Conservation (phyloP, 2,797 vertebrate genomes). For the Chrysocyon brachyurus region DNA sequence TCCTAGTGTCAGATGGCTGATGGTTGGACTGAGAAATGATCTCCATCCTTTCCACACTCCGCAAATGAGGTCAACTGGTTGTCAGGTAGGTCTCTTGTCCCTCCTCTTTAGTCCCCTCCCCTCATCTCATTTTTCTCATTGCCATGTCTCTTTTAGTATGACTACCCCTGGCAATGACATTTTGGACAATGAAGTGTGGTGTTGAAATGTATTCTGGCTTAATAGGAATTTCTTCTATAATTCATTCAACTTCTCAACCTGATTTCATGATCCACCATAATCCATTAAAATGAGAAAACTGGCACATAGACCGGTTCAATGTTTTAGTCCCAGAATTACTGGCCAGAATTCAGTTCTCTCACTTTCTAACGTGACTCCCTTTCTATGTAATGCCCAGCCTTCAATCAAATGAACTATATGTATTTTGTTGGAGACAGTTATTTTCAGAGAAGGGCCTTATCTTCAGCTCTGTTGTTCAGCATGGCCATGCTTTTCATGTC, state of each 20-base stretch:
- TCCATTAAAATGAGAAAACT: not conserved
- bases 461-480: not conserved
- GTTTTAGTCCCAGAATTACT: not conserved
- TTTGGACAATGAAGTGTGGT: not conserved
- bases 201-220: not conserved
- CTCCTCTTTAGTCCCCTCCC: not conserved
- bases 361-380: not conserved
- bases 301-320: not conserved
- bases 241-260: not conserved
- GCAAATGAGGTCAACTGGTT: not conserved
- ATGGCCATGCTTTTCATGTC: not conserved
- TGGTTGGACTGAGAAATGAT: not conserved
- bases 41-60: not conserved
- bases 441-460: not conserved
- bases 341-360: not conserved
- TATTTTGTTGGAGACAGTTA: not conserved
- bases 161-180: not conserved
- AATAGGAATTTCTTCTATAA: constrained; percentile 10
- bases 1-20: not conserved
- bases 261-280: not conserved
- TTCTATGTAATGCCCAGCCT: not conserved
- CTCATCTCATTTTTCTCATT: not conserved
- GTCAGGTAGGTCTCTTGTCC: not conserved
- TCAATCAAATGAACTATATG: not conserved
- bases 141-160: not conserved